These are phyloP conservation scores for Chrysopilus asiliformis DNA, from an alignment of 2,888 invertebrate species.

Conservation along the genomic window DNA sequence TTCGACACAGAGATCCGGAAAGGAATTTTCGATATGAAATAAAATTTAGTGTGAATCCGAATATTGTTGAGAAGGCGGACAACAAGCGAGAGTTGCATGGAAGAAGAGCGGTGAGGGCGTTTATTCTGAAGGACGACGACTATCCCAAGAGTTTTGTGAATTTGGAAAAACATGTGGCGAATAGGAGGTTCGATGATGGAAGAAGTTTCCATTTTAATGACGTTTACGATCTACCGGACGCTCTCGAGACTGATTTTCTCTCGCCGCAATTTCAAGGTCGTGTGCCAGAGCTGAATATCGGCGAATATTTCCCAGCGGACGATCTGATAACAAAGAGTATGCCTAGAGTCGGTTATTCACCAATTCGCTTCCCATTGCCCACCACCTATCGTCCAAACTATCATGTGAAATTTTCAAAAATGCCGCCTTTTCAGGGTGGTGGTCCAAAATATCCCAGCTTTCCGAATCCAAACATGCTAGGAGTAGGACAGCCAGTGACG, in stretches of 20 bases:
- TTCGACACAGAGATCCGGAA: conserved; percentile 45
- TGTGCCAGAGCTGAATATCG: conserved; percentile 24
- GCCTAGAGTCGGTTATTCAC: not conserved
- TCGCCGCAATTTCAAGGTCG: conserved; percentile 2
- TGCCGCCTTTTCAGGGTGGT: conserved; percentile 6
- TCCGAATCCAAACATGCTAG: not conserved
- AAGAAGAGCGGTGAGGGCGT: conserved; percentile 46
- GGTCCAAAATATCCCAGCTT: not conserved
- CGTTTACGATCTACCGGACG: conserved; percentile 15
- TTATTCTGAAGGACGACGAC: conserved; percentile 44
- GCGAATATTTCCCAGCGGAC: conserved; percentile 26
- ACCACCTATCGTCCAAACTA: conserved; percentile 30
- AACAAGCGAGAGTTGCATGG: conserved; percentile 36
- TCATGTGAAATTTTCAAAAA: conserved; percentile 21
- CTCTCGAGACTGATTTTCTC: not conserved
- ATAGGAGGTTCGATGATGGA: conserved; percentile 8
- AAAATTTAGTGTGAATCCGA: conserved; percentile 50
- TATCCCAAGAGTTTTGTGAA: conserved; percentile 29
- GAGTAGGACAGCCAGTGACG: conserved; percentile 17
- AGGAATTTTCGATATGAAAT: conserved; percentile 47
- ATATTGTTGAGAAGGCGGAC: conserved; percentile 25
- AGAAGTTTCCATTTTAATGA: conserved; percentile 10
- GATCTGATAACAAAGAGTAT: conserved; percentile 13
- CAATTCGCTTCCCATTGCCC: conserved; percentile 13
- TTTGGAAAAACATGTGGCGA: conserved; percentile 9